Evolutionary conservation across 2,797 vertebrate genomes (phyloP).

Genomic region (Neosalanx taihuensis): DNA sequence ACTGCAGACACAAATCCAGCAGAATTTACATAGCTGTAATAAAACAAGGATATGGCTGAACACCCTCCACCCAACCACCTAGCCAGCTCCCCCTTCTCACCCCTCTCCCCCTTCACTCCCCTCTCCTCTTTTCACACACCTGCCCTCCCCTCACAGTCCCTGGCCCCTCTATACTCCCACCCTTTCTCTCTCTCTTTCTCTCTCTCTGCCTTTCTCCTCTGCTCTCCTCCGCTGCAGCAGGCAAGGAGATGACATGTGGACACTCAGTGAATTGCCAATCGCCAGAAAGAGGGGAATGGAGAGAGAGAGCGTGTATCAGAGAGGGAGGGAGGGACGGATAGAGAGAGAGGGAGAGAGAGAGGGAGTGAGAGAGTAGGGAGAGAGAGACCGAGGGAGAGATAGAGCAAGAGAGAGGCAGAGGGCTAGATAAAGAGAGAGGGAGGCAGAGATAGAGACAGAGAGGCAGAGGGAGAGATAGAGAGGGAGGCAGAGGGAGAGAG

Average conservation of each 20-base stretch:
- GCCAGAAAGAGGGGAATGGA: constrained; percentile 36
- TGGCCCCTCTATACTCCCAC: too few relatives aligned
- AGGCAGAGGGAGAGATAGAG: too few relatives aligned
- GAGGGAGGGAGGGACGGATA: constrained; percentile 24
- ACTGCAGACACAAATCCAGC: constrained; percentile 28
- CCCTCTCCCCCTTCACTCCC: constrained; percentile 29
- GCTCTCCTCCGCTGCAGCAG: constrained; percentile 61
- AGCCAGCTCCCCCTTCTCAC: background rate
- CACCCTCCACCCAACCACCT: constrained; percentile 19
- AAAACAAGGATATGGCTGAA: constrained; percentile 51
- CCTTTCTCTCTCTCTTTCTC: background rate
- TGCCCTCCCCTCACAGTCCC: background rate
- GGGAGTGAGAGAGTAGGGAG: background rate
- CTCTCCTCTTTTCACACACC: constrained; percentile 32
- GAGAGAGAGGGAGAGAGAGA: constrained; percentile 34
- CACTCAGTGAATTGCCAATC: constrained; percentile 70
- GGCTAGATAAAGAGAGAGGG: constrained; percentile 24
- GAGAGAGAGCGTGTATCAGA: constrained; percentile 2
- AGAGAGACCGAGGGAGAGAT: background rate
- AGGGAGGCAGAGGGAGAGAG: background rate
- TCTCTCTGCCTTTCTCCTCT: background rate
- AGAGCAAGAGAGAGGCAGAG: constrained; percentile 23
- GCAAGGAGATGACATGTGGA: constrained; percentile 69
- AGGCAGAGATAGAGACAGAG: constrained; percentile 27
- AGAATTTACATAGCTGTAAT: constrained; percentile 60